phyloP scores from a whole-genome alignment of 2,113 vertebrate genomes.

The Odobenus rosmarus region DNA sequence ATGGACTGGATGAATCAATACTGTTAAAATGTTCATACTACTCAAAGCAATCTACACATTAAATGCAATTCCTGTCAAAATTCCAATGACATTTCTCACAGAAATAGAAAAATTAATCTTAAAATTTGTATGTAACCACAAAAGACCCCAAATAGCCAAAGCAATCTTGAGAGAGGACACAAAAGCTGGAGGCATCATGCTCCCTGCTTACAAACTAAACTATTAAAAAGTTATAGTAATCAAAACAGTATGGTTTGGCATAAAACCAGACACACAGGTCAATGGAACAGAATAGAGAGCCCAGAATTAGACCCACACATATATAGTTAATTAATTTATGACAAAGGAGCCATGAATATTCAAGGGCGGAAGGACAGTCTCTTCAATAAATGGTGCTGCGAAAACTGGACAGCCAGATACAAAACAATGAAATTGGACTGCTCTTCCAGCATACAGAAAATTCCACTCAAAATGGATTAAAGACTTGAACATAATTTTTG shows the following conservation, averaged over 20 bases:
- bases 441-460: neutral
- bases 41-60: neutral
- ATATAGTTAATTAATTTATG: neutral
- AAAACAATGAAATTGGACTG: neutral
- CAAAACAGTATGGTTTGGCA: neutral
- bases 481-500: neutral
- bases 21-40: neutral
- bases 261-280: neutral
- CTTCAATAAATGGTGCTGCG: neutral
- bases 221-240: neutral
- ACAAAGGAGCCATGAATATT: neutral
- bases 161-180: neutral
- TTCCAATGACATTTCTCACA: neutral
- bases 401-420: neutral
- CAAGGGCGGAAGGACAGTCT: neutral
- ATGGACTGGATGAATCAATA: neutral
- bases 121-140: neutral
- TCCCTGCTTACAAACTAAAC: neutral
- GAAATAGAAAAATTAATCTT: neutral
- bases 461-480: slow-evolving; percentile 13
- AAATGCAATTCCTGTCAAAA: neutral
- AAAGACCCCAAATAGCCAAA: neutral
- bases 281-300: neutral
- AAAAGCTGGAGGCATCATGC: neutral
- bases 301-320: neutral